Base-by-base conservation (phyloP, 2,797 vertebrate genomes). In the Sebastes paucispinis region DNA sequence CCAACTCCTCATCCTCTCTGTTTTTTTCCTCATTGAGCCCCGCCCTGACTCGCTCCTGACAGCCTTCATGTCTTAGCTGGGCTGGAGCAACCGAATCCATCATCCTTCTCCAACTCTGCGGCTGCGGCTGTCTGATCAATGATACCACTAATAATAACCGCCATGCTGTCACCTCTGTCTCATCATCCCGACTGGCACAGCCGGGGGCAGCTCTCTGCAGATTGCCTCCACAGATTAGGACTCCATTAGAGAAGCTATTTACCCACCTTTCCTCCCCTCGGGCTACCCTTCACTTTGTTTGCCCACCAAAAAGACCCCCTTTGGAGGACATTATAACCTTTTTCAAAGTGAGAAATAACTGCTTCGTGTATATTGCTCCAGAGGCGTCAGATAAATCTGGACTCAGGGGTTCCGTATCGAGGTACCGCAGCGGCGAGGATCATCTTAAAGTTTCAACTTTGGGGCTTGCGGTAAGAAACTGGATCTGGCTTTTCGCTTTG, bases 71-170 rank as follows among this genome's bases (percentile, higher is more conserved):
- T 82, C 88, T 86, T 65, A 83, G 88, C 89, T 85, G 83, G 93
- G 89, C 87, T 59, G 73, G 79, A 87, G 91, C 91, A 89, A 84
- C 87, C 32, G 32, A 92, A 95, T 94, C 92, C 93, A 95, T 95
- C 94, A 95, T 94, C 86, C 80, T 83, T 89, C 92, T 94, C 86
- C 79, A 89, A 81, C 88, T 79, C 83, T 80, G 76, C 87, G 62
- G 34, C 87, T 89, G 82, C 58, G 58, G 77, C 91, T 86, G 83
- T 93, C 95, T 95, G 95, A 96, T 96, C 95, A 96, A 95, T 95
- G 95, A 96, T 95, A 95, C 90, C 88, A 89, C 95, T 95, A 96
- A 95, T 96, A 95, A 96, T 95, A 96, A 95, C 94, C 85, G 94
- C 93, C 92, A 92, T 76, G 64, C 92, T 92, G 94, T 94, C 94